Percentiles rank a stretch among this genome's conserved stretches.
These are phyloP conservation scores for Brachyhypopomus gauderio DNA, from an alignment of 2,113 vertebrate genomes.

Conservation along the genomic window DNA sequence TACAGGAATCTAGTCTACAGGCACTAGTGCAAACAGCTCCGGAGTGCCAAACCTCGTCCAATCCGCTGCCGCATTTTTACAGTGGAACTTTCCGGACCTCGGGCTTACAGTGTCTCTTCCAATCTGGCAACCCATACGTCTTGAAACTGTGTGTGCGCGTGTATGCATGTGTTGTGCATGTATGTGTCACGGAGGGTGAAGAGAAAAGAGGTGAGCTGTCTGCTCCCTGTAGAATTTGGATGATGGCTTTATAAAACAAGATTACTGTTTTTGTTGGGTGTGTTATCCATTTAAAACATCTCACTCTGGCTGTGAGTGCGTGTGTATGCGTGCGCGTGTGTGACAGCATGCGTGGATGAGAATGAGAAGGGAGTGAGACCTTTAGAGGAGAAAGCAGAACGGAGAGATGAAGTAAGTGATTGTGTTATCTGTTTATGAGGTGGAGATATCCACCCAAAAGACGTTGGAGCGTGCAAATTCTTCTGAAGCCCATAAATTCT, in stretches of 20 bases:
- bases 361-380: not conserved
- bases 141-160: constrained; percentile 25
- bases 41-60: constrained; percentile 38
- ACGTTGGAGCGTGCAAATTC: not conserved
- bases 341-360: not conserved
- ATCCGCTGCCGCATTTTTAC: constrained; percentile 41
- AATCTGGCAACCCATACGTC: constrained; percentile 44
- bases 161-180: not conserved
- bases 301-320: not conserved
- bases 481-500: not conserved
- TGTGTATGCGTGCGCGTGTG: constrained; percentile 3
- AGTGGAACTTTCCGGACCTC: constrained; percentile 44
- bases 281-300: constrained; percentile 30
- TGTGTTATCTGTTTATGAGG: constrained; percentile 30
- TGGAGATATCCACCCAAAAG: constrained; percentile 48
- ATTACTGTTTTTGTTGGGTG: constrained; percentile 45
- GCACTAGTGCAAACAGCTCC: constrained; percentile 38
- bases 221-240: constrained; percentile 41
- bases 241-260: constrained; percentile 38
- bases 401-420: constrained; percentile 37
- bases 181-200: not conserved
- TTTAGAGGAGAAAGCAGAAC: constrained; percentile 41
- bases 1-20: constrained; percentile 52
- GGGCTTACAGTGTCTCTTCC: constrained; percentile 43
- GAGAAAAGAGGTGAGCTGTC: constrained; percentile 3